Base-by-base conservation (phyloP, 2,797 vertebrate genomes). In the Liparis tanakae region DNA sequence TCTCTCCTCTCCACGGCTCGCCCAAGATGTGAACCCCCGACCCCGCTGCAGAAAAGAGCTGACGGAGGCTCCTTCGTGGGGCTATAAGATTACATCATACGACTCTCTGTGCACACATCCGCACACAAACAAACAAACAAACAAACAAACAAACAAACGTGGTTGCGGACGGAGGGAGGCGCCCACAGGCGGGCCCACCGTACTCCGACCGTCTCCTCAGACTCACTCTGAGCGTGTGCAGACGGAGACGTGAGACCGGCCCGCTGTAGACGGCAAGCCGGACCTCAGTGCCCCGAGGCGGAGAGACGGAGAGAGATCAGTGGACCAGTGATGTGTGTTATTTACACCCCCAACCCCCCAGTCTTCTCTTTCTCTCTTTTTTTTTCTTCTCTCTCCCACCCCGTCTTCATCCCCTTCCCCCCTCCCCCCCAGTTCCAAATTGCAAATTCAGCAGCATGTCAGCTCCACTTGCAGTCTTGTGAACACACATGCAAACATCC, bases 361-460 rank as follows among this genome's bases (percentile, higher is more conserved):
- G 48, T 72, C 68, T 63, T 59, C 58, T 68, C 48, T 70, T 63
- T 22, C 67, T 60, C 57, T 67, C 55, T 72, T 60, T 25, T 62
- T 54, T 54, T 67, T 54, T 66, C 48, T 20, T 30, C 62, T 57
- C 57, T 67, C 57, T 64, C 55, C 48, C 54, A 39, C 30, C 65
- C 15, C 0, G 44, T 79, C 74, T 76, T 84, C 79, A 77, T 85
- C 80, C 57, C 76, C 74, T 73, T 53, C 13, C 6, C 44, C 70
- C 66, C 6, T 39, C 70, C 66, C 65, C 84, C 25, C 25, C 79
- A 78, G 82, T 80, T 84, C 79, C 65, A 64, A 84, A 80, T 83
- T 89, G 91, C 91, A 88, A 72, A 89, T 88, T 93, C 91, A 93
- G 91, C 91, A 91, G 71, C 86, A 84, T 90, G 89, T 92, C 91